These are phyloP conservation scores for Pangasius macronema DNA, from an alignment of 2,797 vertebrate genomes.

Conservation along the genomic window DNA sequence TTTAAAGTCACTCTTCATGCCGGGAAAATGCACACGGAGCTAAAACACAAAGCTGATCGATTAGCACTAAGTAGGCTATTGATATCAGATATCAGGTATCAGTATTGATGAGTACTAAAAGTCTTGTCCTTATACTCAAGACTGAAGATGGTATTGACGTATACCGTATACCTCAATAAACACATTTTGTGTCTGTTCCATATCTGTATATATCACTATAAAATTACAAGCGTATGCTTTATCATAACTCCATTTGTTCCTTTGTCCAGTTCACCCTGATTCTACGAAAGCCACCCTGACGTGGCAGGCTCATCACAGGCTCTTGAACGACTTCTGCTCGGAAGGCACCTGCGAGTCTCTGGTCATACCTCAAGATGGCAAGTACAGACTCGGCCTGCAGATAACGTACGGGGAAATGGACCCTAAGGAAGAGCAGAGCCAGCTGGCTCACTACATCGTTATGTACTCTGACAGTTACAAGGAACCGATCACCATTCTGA, in stretches of 20 bases:
- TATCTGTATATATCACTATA: background rate
- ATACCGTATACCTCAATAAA: too few species aligned
- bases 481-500: accelerated
- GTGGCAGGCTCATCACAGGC: accelerated
- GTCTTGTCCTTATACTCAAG: background rate
- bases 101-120: background rate
- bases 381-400: conserved; percentile 45
- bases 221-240: background rate
- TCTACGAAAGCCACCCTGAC: background rate
- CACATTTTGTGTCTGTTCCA: background rate
- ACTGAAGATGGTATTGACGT: background rate
- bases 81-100: background rate
- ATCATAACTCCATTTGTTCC: background rate
- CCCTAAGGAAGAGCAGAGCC: accelerated
- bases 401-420: background rate
- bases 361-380: background rate
- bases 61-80: background rate
- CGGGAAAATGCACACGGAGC: background rate
- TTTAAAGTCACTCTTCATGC: background rate
- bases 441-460: background rate
- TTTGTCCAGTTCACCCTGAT: background rate
- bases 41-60: background rate
- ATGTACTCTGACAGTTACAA: accelerated
- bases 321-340: background rate
- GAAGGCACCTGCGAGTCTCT: background rate